Evolutionary conservation across 2,113 vertebrate species (phyloP).

Genomic region (Dasyornis broadbenti): DNA sequence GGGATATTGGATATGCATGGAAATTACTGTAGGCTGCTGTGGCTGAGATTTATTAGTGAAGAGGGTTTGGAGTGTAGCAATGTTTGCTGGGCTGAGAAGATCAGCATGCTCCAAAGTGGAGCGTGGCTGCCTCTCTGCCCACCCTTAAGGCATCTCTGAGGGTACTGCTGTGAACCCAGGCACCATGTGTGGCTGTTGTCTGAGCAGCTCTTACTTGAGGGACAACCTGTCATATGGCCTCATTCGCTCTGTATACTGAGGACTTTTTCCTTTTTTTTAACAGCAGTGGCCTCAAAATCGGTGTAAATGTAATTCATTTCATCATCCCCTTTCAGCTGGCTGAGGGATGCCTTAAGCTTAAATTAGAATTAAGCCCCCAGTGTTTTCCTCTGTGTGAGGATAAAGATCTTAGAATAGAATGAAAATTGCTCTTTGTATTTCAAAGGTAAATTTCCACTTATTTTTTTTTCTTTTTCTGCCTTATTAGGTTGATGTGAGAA

Average conservation of each 20-base stretch:
- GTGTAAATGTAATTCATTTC: background rate
- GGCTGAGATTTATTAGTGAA: background rate
- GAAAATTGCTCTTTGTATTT: slow-evolving; percentile 32
- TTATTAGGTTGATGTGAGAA: background rate
- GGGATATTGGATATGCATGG: background rate
- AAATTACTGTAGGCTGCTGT: background rate
- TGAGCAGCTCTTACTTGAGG: background rate
- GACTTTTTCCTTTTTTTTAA: background rate
- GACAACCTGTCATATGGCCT: background rate
- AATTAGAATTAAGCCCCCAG: slow-evolving; percentile 40
- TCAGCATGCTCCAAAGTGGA: background rate
- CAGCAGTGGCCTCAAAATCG: background rate
- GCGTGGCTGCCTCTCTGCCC: background rate
- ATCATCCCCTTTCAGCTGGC: background rate
- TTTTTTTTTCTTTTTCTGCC: background rate
- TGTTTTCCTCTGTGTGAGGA: slow-evolving; percentile 6
- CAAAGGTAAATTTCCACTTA: background rate
- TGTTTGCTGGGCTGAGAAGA: background rate
- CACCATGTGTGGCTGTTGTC: background rate
- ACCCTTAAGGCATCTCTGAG: background rate
- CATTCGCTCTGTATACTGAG: background rate
- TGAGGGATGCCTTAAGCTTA: background rate
- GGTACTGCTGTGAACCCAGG: background rate
- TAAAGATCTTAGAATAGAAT: slow-evolving; percentile 23
- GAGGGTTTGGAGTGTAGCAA: background rate